Evolutionary conservation across 2,888 invertebrate genomes (phyloP), one percentile per base, ranked within the genome.

Genomic region (Siphlonurus alternatus): DNA sequence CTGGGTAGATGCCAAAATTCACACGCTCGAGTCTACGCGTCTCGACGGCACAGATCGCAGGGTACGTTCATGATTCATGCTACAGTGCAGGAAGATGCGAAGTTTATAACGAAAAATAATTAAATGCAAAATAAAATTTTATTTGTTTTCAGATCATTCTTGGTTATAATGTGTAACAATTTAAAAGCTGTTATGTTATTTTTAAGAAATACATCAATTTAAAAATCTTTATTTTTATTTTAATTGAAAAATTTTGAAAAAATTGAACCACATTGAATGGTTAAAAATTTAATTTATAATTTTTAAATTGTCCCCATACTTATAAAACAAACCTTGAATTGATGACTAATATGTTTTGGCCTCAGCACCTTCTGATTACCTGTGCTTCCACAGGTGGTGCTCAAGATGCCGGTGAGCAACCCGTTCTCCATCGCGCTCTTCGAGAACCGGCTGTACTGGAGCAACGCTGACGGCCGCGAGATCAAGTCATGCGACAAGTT

Each of bases 371-470:
- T n/a, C n/a, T n/a, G n/a, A n/a, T n/a, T n/a, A n/a, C n/a, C n/a
- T n/a, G 20, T 24, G 20, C 59, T 69, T 70, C n/a, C n/a, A 15
- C 66, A 76, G 76, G 70, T 77, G 1, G 72, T 83, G 23, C 72
- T 82, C 1, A 75, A 81, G 69, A 83, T 81, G n/a, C 77, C 83
- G 0, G 81, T 88, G 19, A 84, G 85, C 68, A 88, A 89, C 74
- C 94, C 95, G 0, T 92, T 87, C 75, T 84, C 90, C 0, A 78
- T 96, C 67, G 83, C 89, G 0, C 84, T 96, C 1, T 95, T 94
- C 73, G 94, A 94, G 76, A 87, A 93, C 74, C 81, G 81, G 1
- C 74, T 97, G 0, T 97, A 86, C 76, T 97, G 93, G 93, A 90
- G 90, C 59, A 94, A 97, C 73, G 91, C 89, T 89, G 78, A 80